These are phyloP conservation scores for Coregonus sp. DNA, from an alignment of 2,797 vertebrate genomes.

Conservation along the genomic window DNA sequence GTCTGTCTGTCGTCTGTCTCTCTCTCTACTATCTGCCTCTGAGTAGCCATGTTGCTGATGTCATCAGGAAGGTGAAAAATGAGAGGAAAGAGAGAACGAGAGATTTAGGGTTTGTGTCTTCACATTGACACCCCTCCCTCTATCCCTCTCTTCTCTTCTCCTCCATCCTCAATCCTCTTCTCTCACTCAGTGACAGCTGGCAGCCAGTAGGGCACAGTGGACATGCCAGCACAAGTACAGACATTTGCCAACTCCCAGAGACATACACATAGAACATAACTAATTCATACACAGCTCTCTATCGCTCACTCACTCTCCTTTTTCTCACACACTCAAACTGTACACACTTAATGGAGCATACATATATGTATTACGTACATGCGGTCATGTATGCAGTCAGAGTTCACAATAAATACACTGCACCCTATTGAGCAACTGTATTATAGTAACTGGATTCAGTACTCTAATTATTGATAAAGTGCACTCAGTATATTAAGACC, in stretches of 20 bases:
- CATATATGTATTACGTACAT: not conserved
- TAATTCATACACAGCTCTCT: slow-evolving; percentile 31
- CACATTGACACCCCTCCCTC: slow-evolving; percentile 28
- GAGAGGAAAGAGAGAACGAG: slow-evolving; percentile 63
- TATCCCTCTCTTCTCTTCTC: slow-evolving; percentile 9
- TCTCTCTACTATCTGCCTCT: slow-evolving; percentile 36
- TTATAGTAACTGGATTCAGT: not conserved
- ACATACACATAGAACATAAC: slow-evolving; percentile 63
- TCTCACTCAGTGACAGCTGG: slow-evolving; percentile 77
- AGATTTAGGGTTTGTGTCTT: slow-evolving; percentile 68
- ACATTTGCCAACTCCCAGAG: slow-evolving; percentile 71
- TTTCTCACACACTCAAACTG: slow-evolving; percentile 26
- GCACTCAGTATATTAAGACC: not conserved
- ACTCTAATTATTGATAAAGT: not conserved
- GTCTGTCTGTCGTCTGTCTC: slow-evolving; percentile 10
- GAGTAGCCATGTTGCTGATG: slow-evolving; percentile 65
- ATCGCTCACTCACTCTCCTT: not conserved
- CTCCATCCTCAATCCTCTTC: slow-evolving; percentile 48
- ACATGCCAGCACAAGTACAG: slow-evolving; percentile 71
- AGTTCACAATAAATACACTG: not conserved
- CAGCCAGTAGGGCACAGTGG: slow-evolving; percentile 77
- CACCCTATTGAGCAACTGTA: not conserved
- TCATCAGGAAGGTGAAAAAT: slow-evolving; percentile 68
- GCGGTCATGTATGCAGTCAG: not conserved
- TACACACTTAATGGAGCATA: not conserved